Evolutionary conservation across 2,888 invertebrate species (phyloP), one percentile per base, ranked within the genome.

Genomic region (Eristalinus aeneus): DNA sequence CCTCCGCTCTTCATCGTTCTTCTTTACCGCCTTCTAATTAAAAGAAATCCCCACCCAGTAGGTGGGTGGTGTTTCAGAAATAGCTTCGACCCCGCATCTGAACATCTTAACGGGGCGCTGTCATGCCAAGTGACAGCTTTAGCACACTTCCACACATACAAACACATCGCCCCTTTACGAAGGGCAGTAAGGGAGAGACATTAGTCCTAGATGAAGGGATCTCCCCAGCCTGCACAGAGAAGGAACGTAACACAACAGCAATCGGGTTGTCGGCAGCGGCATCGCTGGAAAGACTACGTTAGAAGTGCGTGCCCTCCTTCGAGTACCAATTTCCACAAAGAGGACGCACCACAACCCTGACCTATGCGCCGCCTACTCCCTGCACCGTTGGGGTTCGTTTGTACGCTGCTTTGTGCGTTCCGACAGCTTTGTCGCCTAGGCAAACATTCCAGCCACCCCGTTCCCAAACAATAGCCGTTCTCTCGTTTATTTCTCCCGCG

Each of bases 311-410:
- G 16, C 3, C 39, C 22, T 32, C 61, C 46, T 72, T 61, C 53
- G 63, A 34, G 22, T 63, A 4, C 12, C 3, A 23, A 63, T 12
- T 46, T 53, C 61, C 0, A 31, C 22, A 56, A 56, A 46, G 53
- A 34, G 36, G 53, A 64, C 73, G 16, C 63, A 61, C 16, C 16
- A 23, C 36, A 64, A 56, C 63, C 73, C 64, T 73, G 73, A 73
- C 73, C 73, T 73, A 54, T 63, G 20, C 27, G 27, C 2, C 8
- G 16, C 46, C 46, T 46, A n/a, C 46, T 46, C 46, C n/a, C 0
- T 39, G 39, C 39, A 46, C 46, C 46, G 0, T 46, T 6, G 16
- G 39, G n/a, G 39, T n/a, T 16, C 16, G n/a, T 16, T 2, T 46
- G 46, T 46, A 5, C 34, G n/a, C n/a, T 46, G 46, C 46, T 46